Base-by-base conservation (phyloP, 2,888 invertebrate species). In the Pristionchus maxplancki region DNA sequence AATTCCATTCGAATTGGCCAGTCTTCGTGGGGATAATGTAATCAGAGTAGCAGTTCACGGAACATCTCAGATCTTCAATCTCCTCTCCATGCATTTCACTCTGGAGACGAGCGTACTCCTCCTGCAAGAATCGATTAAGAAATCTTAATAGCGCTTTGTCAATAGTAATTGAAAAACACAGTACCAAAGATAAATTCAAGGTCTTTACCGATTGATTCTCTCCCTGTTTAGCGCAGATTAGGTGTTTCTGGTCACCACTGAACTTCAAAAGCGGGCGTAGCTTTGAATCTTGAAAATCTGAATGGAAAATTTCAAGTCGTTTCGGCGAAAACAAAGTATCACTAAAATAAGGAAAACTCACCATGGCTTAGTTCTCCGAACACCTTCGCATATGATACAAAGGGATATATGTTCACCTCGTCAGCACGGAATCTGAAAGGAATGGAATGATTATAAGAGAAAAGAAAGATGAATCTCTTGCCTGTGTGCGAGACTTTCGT, bases 341-440 rank as follows among this genome's bases (percentile, higher is more conserved):
- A n/a, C n/a, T n/a, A n/a, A n/a, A n/a, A n/a, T n/a, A n/a, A n/a
- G n/a, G n/a, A n/a, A n/a, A n/a, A n/a, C n/a, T n/a, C n/a, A n/a
- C n/a, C n/a, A n/a, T n/a, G n/a, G n/a, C n/a, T n/a, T n/a, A n/a
- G n/a, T n/a, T n/a, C n/a, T n/a, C n/a, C n/a, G n/a, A n/a, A n/a
- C n/a, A n/a, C n/a, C n/a, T n/a, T n/a, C n/a, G n/a, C n/a, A n/a
- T n/a, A n/a, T n/a, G n/a, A n/a, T n/a, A n/a, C n/a, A n/a, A n/a
- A n/a, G n/a, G n/a, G n/a, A 28, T 48, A 78, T 28, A n/a, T 24
- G 15, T 8, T 9, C 13, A 78, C n/a, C 15, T 78, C 78, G 9
- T 78, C 78, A n/a, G 78, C 78, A 48, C 78, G 78, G 13, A 78
- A 78, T 78, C 78, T 78, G 24, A 48, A 74, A 24, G 24, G n/a